Conservation (phyloP, 1,140 invertebrate species). For the Ephestia elutella region DNA sequence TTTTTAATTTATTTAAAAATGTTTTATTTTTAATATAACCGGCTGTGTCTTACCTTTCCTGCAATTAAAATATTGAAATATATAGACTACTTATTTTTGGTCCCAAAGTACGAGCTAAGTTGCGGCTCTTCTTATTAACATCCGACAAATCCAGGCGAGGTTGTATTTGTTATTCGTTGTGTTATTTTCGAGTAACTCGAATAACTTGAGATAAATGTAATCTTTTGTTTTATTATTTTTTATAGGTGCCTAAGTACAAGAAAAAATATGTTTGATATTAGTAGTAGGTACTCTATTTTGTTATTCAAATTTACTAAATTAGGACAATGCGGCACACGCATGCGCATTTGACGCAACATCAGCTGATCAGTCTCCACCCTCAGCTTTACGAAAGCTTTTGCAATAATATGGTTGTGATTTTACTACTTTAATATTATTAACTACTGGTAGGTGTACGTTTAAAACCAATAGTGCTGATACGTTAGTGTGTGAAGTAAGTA, state of each 20-base stretch:
- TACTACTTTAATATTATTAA: background rate
- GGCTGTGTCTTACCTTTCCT: background rate
- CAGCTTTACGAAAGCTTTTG: constrained; percentile 6
- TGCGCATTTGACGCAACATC: constrained; percentile 20
- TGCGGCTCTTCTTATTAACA: no score
- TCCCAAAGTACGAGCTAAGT: no score
- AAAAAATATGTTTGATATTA: no score
- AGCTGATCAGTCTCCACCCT: constrained; percentile 51
- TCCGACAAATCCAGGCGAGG: no score
- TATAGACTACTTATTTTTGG: background rate
- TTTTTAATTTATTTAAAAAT: background rate
- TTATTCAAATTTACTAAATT: background rate
- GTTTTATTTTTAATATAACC: background rate
- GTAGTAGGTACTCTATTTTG: background rate
- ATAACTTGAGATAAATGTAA: no score
- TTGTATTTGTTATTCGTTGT: no score
- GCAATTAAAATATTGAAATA: background rate
- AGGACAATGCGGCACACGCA: constrained; percentile 10
- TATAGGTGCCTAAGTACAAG: no score
- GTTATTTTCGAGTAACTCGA: no score
- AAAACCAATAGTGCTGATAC: background rate
- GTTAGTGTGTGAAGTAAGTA: background rate
- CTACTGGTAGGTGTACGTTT: no score
- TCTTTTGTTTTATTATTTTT: no score
- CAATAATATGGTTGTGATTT: constrained; percentile 21